Conservation (phyloP, 2,113 vertebrate genomes). For the Istiophorus platypterus region DNA sequence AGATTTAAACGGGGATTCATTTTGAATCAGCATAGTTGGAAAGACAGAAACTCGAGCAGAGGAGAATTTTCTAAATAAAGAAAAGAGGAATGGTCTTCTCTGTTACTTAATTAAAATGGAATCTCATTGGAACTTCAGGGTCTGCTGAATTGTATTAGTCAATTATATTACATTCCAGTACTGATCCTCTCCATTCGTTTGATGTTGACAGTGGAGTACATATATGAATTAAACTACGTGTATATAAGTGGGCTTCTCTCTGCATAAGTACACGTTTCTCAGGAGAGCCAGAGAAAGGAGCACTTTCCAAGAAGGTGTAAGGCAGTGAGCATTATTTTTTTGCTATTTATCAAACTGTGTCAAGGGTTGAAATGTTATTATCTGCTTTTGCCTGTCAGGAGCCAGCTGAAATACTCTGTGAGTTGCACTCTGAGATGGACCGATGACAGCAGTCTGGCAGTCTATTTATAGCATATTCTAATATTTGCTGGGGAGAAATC, state of each 20-base stretch:
- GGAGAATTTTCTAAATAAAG: too few species aligned
- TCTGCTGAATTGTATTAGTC: too few species aligned
- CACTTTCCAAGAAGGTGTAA: not conserved
- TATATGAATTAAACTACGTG: too few species aligned
- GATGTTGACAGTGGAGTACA: too few species aligned
- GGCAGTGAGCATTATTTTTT: not conserved
- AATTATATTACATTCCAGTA: too few species aligned
- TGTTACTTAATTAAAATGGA: too few species aligned
- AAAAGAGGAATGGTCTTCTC: too few species aligned
- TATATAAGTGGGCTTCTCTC: too few species aligned
- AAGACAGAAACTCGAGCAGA: too few species aligned
- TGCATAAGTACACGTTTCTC: not conserved
- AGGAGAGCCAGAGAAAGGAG: not conserved
- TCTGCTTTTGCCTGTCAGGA: constrained; percentile 21
- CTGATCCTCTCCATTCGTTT: too few species aligned
- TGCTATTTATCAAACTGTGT: not conserved
- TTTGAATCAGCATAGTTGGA: not conserved
- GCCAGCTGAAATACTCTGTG: not conserved
- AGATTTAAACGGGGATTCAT: not conserved
- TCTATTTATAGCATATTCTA: constrained; percentile 54
- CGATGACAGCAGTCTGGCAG: constrained; percentile 34
- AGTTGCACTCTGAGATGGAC: not conserved
- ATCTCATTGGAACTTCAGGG: too few species aligned
- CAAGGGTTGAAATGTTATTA: not conserved
- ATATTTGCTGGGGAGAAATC: constrained; percentile 29